Evolutionary conservation across 2,888 invertebrate genomes (phyloP), one percentile per base, ranked within the genome.

Genomic region (Harpalus rubripes): DNA sequence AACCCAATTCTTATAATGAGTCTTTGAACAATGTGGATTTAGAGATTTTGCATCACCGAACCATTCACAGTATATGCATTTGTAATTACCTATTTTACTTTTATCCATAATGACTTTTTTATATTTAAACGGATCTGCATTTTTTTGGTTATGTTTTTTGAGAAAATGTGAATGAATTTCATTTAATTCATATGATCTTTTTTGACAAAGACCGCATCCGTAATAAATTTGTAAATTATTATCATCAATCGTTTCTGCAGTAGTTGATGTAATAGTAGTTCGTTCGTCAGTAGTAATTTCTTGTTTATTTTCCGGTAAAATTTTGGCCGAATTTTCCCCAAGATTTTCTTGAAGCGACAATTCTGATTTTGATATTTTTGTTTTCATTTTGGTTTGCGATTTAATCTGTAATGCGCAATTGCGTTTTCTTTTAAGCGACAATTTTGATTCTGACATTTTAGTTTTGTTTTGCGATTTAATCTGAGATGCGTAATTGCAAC

Each of bases 401-500:
- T 86, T 26, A n/a, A 86, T 85, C 18, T 88, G 89, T 18, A 89
- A 86, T 0, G 89, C 89, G 72, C 88, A 89, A 0, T 87, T 86
- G 86, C 94, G 22, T 32, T 32, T 32, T 32, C 32, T 32, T 6
- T 32, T 32, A 32, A 1, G 32, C 3, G 32, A 32, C 5, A 5
- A 32, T 32, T 1, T 4, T 32, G 32, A 4, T 22, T 22, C 22
- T 22, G 22, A 1, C 3, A 22, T 22, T 22, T 22, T 22, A 22
- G 1, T 22, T 32, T 32, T 32, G 32, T 32, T 32, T 5, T 32
- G 32, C 5, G 32, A 32, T 0, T 86, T 26, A n/a, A 86, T 85
- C 18, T 88, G 89, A 18, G 89, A 86, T 0, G 89, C 89, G 72
- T 88, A 89, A 0, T 87, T 86, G 86, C 94, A 94, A 84, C 91